Evolutionary conservation across 2,888 invertebrate genomes (phyloP), one percentile per base, ranked within the genome.

Genomic region (Latheticus oryzae): DNA sequence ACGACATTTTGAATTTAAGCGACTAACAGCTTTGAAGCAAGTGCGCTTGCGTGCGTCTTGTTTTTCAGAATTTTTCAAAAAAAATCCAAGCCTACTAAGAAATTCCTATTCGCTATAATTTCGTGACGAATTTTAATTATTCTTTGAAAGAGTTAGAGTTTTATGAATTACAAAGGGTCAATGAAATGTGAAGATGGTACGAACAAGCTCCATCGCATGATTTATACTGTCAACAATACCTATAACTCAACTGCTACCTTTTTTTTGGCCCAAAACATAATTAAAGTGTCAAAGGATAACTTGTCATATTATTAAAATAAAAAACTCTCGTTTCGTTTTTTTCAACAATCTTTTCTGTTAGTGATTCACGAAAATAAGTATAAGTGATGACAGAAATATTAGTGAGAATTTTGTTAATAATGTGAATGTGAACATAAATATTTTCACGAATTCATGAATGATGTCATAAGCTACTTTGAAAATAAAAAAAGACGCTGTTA

Each of bases 161-260:
- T n/a, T 26, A 17, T 5, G 17, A 5, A 3, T 19, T 26, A 42
- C 28, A 45, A 13, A 45, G 45, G n/a, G 45, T 45, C 45, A 42
- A 45, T 45, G 45, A 11, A 45, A 45, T 12, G 28, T 21, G 11
- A n/a, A 28, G 30, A 28, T 30, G 45, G 45, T 13, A 45, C 45
- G 12, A 13, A 30, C 45, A 45, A 30, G 16, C 45, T 30, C 45
- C 45, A 32, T 45, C 32, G 45, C 45, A 45, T 45, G 45, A 45
- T 5, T 43, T 16, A 28, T 9, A 26, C 3, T 43, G 42, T 43
- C 42, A 9, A 28, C 28, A 17, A 15, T 28, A 40, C n/a, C n/a
- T n/a, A n/a, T n/a, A n/a, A n/a, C n/a, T n/a, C 8, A 21, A 45
- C 32, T 45, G 30, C 19, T 30, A 32, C 17, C 19, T 32, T 28